Percentiles rank a stretch among this genome's conserved stretches.
phyloP scores from a whole-genome alignment of 2,797 vertebrate genomes.

The Sebastes hubbsi region DNA sequence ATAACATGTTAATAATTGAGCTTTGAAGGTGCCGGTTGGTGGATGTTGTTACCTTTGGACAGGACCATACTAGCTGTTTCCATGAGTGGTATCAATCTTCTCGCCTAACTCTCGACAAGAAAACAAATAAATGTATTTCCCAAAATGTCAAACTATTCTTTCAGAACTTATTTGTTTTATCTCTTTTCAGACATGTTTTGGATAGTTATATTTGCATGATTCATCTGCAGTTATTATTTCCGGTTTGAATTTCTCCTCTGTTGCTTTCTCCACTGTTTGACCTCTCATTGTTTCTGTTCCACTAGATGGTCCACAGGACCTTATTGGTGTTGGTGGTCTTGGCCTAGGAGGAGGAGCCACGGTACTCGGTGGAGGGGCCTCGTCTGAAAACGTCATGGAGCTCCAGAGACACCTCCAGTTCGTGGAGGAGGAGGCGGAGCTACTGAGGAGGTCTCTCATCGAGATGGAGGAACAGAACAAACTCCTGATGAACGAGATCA shows the following conservation, averaged over 20 bases:
- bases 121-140: neutral
- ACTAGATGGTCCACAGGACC: constrained; percentile 80
- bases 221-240: neutral
- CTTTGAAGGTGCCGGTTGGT: neutral
- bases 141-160: neutral
- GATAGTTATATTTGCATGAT: neutral
- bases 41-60: neutral
- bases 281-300: neutral
- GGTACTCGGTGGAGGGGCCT: constrained; percentile 78
- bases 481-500: constrained; percentile 93
- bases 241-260: neutral
- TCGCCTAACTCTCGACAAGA: neutral
- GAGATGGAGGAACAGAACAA: constrained; percentile 99
- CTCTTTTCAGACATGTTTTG: neutral
- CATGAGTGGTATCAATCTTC: too few relatives aligned
- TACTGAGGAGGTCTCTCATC: constrained; percentile 92
- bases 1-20: neutral
- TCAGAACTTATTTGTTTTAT: neutral
- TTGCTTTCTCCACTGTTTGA: neutral
- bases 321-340: constrained; percentile 73
- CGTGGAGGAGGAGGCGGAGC: constrained; percentile 97
- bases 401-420: constrained; percentile 97
- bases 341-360: constrained; percentile 33
- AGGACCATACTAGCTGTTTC: neutral
- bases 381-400: constrained; percentile 90